Conservation (phyloP, 2,113 vertebrate genomes). For the Haemorhous mexicanus region DNA sequence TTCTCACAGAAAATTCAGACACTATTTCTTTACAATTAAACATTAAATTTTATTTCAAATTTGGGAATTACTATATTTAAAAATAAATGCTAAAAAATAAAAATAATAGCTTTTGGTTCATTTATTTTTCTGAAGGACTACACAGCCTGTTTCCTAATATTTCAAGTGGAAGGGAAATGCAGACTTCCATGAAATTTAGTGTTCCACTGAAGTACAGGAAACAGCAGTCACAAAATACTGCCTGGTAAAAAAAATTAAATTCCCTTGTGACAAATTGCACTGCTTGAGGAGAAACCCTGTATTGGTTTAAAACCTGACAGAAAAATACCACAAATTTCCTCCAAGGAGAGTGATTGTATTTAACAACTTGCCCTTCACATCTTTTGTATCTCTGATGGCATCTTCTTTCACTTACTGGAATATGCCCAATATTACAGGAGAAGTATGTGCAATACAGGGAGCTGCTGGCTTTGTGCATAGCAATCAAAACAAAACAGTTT, state of each 20-base stretch:
- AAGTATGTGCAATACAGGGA: background rate
- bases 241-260: background rate
- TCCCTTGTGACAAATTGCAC: background rate
- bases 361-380: conserved; percentile 8
- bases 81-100: background rate
- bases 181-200: background rate
- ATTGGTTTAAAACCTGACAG: conserved; percentile 23
- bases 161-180: background rate
- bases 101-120: background rate
- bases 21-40: background rate
- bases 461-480: background rate
- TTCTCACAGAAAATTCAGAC: background rate
- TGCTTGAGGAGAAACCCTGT: conserved; percentile 6
- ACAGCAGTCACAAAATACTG: conserved; percentile 4
- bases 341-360: background rate
- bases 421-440: background rate
- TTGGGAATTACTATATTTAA: fast-evolving
- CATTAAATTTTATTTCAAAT: background rate
- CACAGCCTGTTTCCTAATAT: background rate
- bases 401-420: background rate
- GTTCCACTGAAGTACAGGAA: background rate
- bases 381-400: background rate
- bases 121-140: background rate
- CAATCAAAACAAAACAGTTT: background rate
- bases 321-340: conserved; percentile 16